phyloP scores from a whole-genome alignment of 2,113 vertebrate genomes.

The Festucalex cinctus region DNA sequence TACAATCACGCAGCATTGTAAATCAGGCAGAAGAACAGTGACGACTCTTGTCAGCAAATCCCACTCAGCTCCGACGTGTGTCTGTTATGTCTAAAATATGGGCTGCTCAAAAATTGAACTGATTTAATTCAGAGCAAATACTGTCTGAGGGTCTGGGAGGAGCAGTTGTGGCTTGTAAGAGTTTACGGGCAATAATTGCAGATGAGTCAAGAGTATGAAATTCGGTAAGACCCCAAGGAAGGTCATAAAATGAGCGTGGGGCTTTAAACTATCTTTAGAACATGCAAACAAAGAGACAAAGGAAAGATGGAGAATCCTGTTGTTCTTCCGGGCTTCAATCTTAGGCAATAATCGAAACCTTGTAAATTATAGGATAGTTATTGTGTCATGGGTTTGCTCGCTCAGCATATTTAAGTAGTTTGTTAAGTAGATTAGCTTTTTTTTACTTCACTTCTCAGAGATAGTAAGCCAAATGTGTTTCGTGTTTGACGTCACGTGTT shows the following conservation, averaged over 20 bases:
- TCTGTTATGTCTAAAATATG: constrained; percentile 14
- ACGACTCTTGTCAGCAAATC: constrained; percentile 25
- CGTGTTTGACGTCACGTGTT: no score
- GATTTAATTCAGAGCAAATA: constrained; percentile 23
- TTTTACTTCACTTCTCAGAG: no score
- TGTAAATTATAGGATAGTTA: no score
- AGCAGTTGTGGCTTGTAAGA: constrained; percentile 20
- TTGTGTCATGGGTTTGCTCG: no score
- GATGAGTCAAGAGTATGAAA: neutral
- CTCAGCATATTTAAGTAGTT: no score
- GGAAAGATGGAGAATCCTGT: no score
- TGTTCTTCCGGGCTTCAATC: no score
- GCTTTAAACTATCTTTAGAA: neutral
- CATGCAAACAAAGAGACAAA: no score
- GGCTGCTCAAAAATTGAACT: constrained; percentile 19
- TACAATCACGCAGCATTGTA: constrained; percentile 26
- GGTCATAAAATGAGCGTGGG: neutral
- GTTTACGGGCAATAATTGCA: neutral
- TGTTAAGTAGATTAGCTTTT: no score
- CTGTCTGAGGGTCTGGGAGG: constrained; percentile 28
- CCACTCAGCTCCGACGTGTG: constrained; percentile 25
- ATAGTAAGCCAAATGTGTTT: no score
- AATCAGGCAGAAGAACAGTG: constrained; percentile 19
- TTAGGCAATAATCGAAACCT: no score
- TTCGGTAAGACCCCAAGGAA: neutral